A percentile compares a stretch with the other conserved stretches of the same genome.
Conservation (phyloP, 2,113 vertebrate genomes). For the Solea solea region DNA sequence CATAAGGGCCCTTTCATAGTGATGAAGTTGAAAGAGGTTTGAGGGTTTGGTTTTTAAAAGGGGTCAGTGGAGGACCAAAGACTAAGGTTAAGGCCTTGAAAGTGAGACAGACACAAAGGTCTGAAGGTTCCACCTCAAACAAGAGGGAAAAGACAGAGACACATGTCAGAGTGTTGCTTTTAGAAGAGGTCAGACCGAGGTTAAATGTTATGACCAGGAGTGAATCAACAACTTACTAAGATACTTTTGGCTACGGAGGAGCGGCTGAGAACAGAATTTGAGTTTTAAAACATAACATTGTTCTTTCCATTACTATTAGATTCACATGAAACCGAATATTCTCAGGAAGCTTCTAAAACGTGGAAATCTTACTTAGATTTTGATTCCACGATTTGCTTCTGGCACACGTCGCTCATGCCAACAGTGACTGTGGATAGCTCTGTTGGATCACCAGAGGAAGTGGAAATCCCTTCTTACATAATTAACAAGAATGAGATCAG, state of each 20-base stretch:
- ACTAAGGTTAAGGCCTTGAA: constrained; percentile 49
- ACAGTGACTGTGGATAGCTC: background rate
- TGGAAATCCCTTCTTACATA: constrained; percentile 55
- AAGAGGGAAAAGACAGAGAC: constrained; percentile 20
- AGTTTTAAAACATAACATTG: background rate
- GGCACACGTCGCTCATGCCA: background rate
- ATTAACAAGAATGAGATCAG: constrained; percentile 47
- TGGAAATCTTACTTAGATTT: constrained; percentile 2
- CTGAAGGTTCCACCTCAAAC: constrained; percentile 38
- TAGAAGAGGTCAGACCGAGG: constrained; percentile 42
- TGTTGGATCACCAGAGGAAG: constrained; percentile 28
- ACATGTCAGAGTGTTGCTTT: constrained; percentile 38
- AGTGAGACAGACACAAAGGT: constrained; percentile 44
- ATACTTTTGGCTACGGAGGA: background rate
- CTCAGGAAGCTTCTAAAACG: constrained; percentile 4
- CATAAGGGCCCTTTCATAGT: constrained; percentile 51
- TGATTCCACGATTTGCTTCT: background rate
- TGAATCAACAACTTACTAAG: background rate
- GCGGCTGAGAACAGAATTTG: constrained; percentile 1
- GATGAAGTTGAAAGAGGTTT: constrained; percentile 54
- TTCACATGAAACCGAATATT: constrained; percentile 5
- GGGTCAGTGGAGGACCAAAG: constrained; percentile 52
- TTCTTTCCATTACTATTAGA: background rate
- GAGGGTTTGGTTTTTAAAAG: constrained; percentile 46
- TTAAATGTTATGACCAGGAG: constrained; percentile 35